Conservation (phyloP, 92 coral and sea anemone genomes). For the Hydrozoanthus gracilis region DNA sequence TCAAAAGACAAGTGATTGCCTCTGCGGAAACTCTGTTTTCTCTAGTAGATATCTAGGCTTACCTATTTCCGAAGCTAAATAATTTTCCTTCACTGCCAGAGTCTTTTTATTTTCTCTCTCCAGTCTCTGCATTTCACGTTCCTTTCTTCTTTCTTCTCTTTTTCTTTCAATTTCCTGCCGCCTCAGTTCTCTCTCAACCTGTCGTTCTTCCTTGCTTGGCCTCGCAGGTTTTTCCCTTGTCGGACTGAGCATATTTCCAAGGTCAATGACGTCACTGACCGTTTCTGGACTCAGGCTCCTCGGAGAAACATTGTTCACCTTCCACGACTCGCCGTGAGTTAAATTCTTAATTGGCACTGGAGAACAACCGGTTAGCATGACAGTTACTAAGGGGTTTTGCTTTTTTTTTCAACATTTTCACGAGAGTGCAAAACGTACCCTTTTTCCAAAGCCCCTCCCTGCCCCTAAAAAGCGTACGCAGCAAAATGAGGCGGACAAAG, state of each 20-base stretch:
- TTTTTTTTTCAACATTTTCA: no score
- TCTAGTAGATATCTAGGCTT: not conserved
- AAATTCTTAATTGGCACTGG: slow-evolving; percentile 21
- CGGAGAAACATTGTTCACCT: slow-evolving; percentile 58
- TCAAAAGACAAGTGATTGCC: not conserved
- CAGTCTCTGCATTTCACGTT: slow-evolving; percentile 60
- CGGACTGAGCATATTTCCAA: slow-evolving; percentile 63
- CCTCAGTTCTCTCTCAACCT: slow-evolving; percentile 60
- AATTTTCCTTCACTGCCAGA: slow-evolving; percentile 31
- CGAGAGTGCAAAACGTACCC: no score
- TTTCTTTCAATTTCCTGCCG: slow-evolving; percentile 67
- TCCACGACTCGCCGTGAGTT: slow-evolving; percentile 11
- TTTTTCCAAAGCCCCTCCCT: no score
- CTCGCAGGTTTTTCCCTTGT: slow-evolving; percentile 15
- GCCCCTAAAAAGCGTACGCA: no score
- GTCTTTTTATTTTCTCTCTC: slow-evolving; percentile 56
- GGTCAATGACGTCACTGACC: slow-evolving; percentile 66
- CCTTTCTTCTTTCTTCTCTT: slow-evolving; percentile 77
- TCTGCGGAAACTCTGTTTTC: not conserved
- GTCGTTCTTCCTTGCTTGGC: slow-evolving; percentile 34
- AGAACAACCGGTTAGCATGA: no score
- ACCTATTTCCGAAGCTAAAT: not conserved
- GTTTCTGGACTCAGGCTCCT: slow-evolving; percentile 55
- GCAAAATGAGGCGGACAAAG: no score
- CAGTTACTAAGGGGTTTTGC: no score